Percentiles rank a stretch among this genome's conserved stretches.
Evolutionary conservation across 2,113 vertebrate genomes (phyloP).

Genomic region (Garra rufa): DNA sequence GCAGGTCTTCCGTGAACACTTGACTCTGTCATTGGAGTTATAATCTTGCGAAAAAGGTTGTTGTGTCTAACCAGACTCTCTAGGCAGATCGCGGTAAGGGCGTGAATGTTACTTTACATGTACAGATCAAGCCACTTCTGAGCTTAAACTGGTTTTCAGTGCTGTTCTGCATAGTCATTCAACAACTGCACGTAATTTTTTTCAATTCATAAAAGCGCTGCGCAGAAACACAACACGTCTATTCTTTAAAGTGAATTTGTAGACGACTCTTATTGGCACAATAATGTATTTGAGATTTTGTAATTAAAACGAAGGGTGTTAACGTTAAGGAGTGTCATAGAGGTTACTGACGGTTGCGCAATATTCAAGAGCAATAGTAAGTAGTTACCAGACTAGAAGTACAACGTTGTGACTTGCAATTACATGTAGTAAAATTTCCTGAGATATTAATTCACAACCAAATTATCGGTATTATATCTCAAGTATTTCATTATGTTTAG

Average conservation of each 20-base stretch:
- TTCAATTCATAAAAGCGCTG: background rate
- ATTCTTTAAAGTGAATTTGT: background rate
- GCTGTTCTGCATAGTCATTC: background rate
- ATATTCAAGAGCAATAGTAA: background rate
- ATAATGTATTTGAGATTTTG: background rate
- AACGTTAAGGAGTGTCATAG: background rate
- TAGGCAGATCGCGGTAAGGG: conserved; percentile 25
- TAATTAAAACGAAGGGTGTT: conserved; percentile 5
- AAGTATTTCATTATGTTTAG: background rate
- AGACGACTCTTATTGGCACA: background rate
- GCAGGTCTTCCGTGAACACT: conserved; percentile 17
- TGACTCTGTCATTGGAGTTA: background rate
- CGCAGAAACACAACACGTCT: background rate
- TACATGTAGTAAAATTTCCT: background rate
- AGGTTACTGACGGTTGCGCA: background rate
- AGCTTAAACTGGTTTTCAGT: background rate
- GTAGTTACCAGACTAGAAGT: background rate
- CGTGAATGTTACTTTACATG: background rate
- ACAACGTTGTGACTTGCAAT: background rate
- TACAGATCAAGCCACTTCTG: background rate
- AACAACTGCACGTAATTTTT: background rate
- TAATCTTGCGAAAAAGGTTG: background rate
- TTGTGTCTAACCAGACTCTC: background rate
- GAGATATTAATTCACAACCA: background rate
- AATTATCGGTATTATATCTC: background rate